Base-by-base conservation (phyloP, 2,888 invertebrate genomes). In the Cyaniris semiargus region DNA sequence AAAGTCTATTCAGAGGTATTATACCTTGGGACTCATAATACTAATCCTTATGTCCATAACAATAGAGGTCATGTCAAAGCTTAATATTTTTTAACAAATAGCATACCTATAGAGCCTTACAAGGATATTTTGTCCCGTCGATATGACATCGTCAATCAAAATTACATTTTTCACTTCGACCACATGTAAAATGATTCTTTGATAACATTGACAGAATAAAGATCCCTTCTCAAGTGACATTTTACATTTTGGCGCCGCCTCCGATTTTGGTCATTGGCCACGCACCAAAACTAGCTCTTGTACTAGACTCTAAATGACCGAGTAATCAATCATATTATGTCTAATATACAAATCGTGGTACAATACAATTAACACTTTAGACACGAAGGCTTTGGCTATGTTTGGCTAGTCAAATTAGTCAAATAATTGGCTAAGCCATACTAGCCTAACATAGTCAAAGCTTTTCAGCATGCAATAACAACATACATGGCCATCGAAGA, bases 331-430 rank as follows among this genome's bases (percentile, higher is more conserved):
- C 66, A 31, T 31, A 66, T 13, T 27, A 18, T 27, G 1, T 60
- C 60, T 58, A n/a, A 58, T 21, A 60, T 21, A 27, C 60, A 66
- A 66, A 18, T 66, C 66, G 66, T 66, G 66, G 31, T 31, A 66
- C 18, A 66, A 15, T 15, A 21, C 27, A 66, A 66, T 66, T 66
- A 66, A 66, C 66, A 27, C 66, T 27, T 15, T 27, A 27, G 4
- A 15, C 66, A 66, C 27, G 18, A 66, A 27, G 15, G 13, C 23
- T 60, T 60, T n/a, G 2, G 1, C 13, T 23, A 23, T 60, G 23
- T 23, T 60, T 10, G 60, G 60, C 13, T 60, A 21, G 10, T 3
- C 21, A 18, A n/a, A n/a, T 56, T 56, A 53, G 48, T 15, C 58
- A 58, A n/a, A 58, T 58, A 58, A n/a, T 21, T 53, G 48, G 48